Base-by-base conservation (phyloP, 2,888 invertebrate species). In the Diplolepis rosae region DNA sequence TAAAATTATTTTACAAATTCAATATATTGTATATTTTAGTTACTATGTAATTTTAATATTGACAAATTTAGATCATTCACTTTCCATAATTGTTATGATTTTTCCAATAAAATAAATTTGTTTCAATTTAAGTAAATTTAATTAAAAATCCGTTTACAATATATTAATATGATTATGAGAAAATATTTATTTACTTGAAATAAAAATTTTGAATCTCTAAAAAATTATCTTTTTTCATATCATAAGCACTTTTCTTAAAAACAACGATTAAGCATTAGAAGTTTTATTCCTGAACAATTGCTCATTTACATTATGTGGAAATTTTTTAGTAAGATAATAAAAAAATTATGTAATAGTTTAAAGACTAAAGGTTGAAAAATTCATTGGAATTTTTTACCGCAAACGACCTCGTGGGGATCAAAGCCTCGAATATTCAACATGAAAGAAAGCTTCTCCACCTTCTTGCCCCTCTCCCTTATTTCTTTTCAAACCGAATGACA, bases 381-480 rank as follows among this genome's bases (percentile, higher is more conserved):
- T 48, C 11, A 22, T 48, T 48, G 11, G 4, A 28, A 28, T 54
- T 30, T 54, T 22, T n/a, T 39, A 9, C 6, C 3, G 13, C 54
- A 28, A 54, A 65, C 45, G 65, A 65, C 39, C n/a, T 32, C 66
- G 24, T 1, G 48, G 13, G 69, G 65, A 45, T 45, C 28, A 32
- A 75, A 72, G 65, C 66, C 70, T 70, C 61, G 73, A 73, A 75
- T 77, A 69, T 66, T 70, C 15, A 70, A 45, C 24, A 71, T 70
- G 65, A 56, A 75, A 70, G 75, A 75, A 75, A 77, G 75, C 72
- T 74, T 68, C 72, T 72, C 73, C 72, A 71, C 73, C 61, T 42
- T 24, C 48, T 48, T 22, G 50, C 50, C 50, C 50, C 50, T 66
- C 66, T 50, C 66, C 73, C 50, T 45, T 69, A 66, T 72, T 73